A percentile compares a stretch with the other conserved stretches of the same genome.
Conservation (phyloP, 2,113 vertebrate genomes). For the Oriolus oriolus region DNA sequence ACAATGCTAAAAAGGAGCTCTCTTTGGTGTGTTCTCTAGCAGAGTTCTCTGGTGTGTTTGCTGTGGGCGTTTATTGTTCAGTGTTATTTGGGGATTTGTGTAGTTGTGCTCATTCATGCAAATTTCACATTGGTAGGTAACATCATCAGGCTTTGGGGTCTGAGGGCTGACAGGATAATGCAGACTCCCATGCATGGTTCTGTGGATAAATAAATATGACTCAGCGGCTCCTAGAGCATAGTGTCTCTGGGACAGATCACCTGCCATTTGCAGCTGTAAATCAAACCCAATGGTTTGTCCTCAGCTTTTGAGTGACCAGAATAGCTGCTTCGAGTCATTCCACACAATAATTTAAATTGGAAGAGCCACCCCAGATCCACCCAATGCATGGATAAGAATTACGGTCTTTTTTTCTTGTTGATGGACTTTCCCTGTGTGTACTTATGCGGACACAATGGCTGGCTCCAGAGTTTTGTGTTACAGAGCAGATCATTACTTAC, state of each 20-base stretch:
- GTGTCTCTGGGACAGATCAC: background rate
- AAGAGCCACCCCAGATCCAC: background rate
- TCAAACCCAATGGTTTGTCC: background rate
- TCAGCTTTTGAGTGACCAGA: background rate
- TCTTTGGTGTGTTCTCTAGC: background rate
- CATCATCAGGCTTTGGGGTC: background rate
- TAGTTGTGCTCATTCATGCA: rapidly evolving
- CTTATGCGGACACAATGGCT: background rate
- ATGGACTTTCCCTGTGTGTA: background rate
- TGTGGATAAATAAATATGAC: background rate
- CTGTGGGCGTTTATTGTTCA: rapidly evolving
- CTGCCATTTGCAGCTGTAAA: background rate
- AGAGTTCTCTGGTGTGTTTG: background rate
- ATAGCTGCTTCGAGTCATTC: background rate
- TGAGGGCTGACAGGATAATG: background rate
- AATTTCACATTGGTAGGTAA: background rate
- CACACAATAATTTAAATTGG: background rate
- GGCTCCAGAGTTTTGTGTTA: background rate
- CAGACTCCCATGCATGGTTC: background rate
- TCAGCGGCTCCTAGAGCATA: background rate
- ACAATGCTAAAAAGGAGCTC: background rate
- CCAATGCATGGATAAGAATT: background rate
- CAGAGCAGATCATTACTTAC: background rate
- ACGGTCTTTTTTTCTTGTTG: background rate
- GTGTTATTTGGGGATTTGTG: background rate